phyloP scores from a whole-genome alignment of 2,888 invertebrate species.

The Celastrina argiolus region DNA sequence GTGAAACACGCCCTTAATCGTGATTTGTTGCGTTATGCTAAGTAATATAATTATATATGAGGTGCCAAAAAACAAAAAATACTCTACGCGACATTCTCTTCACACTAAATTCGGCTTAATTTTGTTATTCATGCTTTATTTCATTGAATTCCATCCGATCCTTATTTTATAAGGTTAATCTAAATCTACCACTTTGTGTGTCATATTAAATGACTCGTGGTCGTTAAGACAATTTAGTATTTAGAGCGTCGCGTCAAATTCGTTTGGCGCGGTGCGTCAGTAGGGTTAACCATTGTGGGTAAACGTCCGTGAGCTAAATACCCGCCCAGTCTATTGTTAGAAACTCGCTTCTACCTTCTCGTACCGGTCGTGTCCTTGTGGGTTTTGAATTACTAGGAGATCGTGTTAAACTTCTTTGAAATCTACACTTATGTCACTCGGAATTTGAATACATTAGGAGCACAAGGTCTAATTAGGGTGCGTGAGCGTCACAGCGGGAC shows the following conservation, averaged over 20 bases:
- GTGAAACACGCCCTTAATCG: too few relatives aligned
- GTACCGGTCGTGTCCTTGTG: not conserved
- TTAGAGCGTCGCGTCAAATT: not conserved
- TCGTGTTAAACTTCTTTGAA: not conserved
- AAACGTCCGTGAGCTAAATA: constrained; percentile 20
- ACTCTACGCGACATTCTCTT: too few relatives aligned
- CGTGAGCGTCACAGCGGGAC: too few relatives aligned
- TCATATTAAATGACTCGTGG: not conserved
- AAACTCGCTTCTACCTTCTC: not conserved
- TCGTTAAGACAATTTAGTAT: constrained; percentile 1
- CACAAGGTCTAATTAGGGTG: too few relatives aligned
- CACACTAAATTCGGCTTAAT: too few relatives aligned
- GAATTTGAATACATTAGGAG: not conserved
- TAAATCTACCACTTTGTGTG: not conserved
- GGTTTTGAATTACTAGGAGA: constrained; percentile 12
- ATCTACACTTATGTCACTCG: not conserved
- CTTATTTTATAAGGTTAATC: not conserved
- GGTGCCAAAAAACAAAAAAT: too few relatives aligned
- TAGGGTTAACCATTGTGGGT: constrained; percentile 15
- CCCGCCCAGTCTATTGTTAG: constrained; percentile 19
- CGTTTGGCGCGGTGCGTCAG: constrained; percentile 9
- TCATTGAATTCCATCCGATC: not conserved
- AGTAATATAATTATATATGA: too few relatives aligned
- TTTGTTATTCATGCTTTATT: too few relatives aligned
- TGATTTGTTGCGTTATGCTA: too few relatives aligned